Evolutionary conservation across 2,888 invertebrate species (phyloP), one percentile per base, ranked within the genome.

Genomic region (Noctua janthina): DNA sequence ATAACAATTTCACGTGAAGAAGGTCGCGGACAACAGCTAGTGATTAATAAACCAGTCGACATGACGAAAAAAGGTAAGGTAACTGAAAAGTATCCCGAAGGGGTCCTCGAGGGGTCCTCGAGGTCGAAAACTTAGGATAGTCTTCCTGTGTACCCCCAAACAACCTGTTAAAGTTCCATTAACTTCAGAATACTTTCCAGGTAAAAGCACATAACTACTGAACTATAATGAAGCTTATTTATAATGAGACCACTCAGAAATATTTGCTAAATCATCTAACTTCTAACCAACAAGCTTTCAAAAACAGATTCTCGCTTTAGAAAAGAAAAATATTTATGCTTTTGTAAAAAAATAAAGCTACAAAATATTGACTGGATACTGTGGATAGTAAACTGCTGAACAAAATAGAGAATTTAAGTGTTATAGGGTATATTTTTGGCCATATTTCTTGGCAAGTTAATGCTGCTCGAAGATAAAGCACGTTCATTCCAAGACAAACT

Each of bases 401-500:
- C 35, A 74, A 81, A 69, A 66, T 64, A 64, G 64, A 35, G 3
- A 35, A 35, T 64, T 35, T 17, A 35, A 1, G 13, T 15, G 7
- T 29, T 15, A 17, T 2, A 62, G 2, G 59, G 29, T 62, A 29
- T 39, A 39, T 39, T 39, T 39, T 39, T 39, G 15, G 11, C 43
- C 29, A 70, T 76, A 76, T 59, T 66, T 83, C 56, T 66, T 70
- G n/a, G 15, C n/a, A 15, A 46, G 20, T 46, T 49, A 59, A 59
- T 82, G 29, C 29, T 43, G 1, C 11, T 51, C 11, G 11, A 20
- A 51, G 54, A 71, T 59, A 78, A 29, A 78, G 51, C 66, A 67
- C 51, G 83, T 59, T 49, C 17, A 49, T 54, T 69, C 13, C 20
- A 81, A 66, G 17, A 49, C 56, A 59, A 81, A 74, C 49, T 67